Conservation (phyloP, 2,113 vertebrate species). For the Bambusicola thoracicus region DNA sequence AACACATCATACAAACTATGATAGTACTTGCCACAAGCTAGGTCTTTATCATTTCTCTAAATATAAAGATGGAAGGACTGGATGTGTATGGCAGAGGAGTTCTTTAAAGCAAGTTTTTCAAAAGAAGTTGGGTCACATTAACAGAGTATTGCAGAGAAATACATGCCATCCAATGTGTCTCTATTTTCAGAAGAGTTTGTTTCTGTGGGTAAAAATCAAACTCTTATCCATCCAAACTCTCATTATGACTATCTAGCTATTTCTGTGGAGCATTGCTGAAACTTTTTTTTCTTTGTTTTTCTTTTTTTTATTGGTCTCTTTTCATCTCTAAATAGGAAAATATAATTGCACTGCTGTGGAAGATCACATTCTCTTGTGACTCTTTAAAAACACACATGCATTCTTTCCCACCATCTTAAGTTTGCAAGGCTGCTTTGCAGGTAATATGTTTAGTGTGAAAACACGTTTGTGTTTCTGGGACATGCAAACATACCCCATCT, state of each 20-base stretch:
- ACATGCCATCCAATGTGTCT: accelerated
- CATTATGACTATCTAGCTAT: not conserved
- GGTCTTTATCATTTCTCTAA: not conserved
- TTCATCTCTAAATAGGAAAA: not conserved
- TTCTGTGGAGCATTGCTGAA: not conserved
- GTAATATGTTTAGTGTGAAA: not conserved
- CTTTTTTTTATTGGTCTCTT: not conserved
- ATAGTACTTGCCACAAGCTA: not conserved
- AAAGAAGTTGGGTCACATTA: not conserved
- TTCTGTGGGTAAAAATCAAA: not conserved
- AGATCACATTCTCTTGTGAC: not conserved
- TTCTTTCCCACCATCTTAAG: not conserved
- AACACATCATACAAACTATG: not conserved
- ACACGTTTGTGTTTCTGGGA: not conserved
- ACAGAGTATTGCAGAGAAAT: not conserved
- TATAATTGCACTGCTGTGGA: not conserved
- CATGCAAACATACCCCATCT: not conserved
- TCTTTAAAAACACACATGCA: not conserved
- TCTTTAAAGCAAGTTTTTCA: not conserved
- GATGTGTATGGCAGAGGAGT: not conserved
- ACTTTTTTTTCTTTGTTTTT: not conserved
- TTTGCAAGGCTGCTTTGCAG: not conserved
- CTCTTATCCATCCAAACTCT: not conserved
- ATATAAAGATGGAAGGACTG: not conserved
- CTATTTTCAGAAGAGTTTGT: not conserved